A percentile compares a stretch with the other conserved stretches of the same genome.
phyloP scores from a whole-genome alignment of 2,888 invertebrate genomes.

The Hofmannophila pseudospretella region DNA sequence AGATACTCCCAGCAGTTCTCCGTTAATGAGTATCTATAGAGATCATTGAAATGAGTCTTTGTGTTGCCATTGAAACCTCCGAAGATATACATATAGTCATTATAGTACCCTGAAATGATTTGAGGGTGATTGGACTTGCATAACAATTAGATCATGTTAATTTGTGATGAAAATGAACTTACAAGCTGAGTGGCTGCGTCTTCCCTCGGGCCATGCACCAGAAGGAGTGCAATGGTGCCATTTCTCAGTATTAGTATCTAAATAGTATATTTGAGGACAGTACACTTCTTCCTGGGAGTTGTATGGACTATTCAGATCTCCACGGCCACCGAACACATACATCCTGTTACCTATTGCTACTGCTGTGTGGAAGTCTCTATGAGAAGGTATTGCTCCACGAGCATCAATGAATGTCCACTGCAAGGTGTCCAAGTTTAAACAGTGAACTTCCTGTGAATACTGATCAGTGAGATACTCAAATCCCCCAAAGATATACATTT shows the following conservation, averaged over 20 bases:
- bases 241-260: slow-evolving; percentile 82
- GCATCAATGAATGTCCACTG: slow-evolving; percentile 83
- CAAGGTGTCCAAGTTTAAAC: slow-evolving; percentile 84
- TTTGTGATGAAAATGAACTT: slow-evolving; percentile 43
- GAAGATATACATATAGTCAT: slow-evolving; percentile 89
- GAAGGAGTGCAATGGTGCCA: slow-evolving; percentile 81
- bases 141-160: too few species aligned
- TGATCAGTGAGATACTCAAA: slow-evolving; percentile 90
- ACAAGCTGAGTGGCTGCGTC: slow-evolving; percentile 96
- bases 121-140: too few species aligned
- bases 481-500: slow-evolving; percentile 94
- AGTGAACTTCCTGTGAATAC: slow-evolving; percentile 88
- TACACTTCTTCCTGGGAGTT: slow-evolving; percentile 84
- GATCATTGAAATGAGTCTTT: slow-evolving; percentile 89
- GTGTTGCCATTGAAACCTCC: slow-evolving; percentile 91
- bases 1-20: slow-evolving; percentile 80
- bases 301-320: slow-evolving; percentile 79
- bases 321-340: slow-evolving; percentile 94
- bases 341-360: slow-evolving; percentile 86
- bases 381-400: slow-evolving; percentile 81
- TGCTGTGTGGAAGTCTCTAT: slow-evolving; percentile 93
- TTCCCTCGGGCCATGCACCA: slow-evolving; percentile 85
- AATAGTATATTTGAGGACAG: slow-evolving; percentile 85
- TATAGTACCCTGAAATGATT: slow-evolving; percentile 83
- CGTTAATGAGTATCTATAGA: slow-evolving; percentile 84